Evolutionary conservation across 2,113 vertebrate species (phyloP).

Genomic region (Mohoua ochrocephala): DNA sequence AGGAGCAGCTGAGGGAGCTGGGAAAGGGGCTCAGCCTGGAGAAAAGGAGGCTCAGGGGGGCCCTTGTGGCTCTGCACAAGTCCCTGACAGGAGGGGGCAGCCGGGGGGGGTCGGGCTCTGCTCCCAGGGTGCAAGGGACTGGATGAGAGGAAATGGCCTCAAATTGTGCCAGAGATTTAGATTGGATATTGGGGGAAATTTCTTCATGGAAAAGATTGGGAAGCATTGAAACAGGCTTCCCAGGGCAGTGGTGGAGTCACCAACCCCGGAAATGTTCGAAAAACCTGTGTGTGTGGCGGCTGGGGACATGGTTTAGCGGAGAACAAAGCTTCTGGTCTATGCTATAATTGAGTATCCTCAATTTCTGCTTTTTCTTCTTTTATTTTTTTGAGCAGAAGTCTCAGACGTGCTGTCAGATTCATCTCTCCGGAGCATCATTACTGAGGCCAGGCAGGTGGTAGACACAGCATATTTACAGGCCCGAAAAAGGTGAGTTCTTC

Average conservation of each 20-base stretch:
- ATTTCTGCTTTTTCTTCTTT: background rate
- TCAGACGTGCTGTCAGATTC: background rate
- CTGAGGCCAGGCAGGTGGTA: background rate
- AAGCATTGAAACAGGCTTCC: background rate
- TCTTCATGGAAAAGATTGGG: background rate
- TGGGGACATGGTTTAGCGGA: background rate
- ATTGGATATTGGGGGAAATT: background rate
- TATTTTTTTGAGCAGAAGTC: background rate
- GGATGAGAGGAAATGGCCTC: background rate
- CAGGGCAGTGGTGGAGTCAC: background rate
- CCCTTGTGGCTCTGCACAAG: background rate
- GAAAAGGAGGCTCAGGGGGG: background rate
- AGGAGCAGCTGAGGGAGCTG: background rate
- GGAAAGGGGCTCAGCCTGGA: background rate
- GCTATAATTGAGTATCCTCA: background rate
- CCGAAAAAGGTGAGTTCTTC: background rate
- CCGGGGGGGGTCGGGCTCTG: rapidly evolving
- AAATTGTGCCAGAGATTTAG: background rate
- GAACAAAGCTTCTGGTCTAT: background rate
- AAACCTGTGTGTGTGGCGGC: background rate
- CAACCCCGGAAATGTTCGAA: background rate
- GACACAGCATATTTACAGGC: background rate
- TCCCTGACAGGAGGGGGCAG: background rate
- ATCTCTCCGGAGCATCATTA: background rate
- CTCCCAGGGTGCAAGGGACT: background rate